A percentile compares a stretch with the other conserved stretches of the same genome.
Evolutionary conservation across 1,140 invertebrate genomes (phyloP).

Genomic region (Apis florea): DNA sequence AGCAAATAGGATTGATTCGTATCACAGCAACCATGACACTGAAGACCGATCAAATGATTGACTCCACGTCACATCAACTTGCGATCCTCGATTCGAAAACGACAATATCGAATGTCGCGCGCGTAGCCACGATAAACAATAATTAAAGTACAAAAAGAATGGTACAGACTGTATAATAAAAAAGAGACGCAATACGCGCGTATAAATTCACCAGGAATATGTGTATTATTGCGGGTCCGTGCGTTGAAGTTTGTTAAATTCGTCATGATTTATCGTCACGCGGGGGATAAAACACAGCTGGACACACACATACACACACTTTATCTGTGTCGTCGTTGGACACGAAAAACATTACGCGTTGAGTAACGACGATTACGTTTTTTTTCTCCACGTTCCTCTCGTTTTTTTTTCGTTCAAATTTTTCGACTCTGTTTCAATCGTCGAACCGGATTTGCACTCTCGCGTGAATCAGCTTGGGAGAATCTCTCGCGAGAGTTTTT

Average conservation of each 20-base stretch:
- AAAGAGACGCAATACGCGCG: constrained; percentile 27
- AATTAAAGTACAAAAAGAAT: constrained; percentile 45
- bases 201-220: constrained; percentile 58
- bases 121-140: constrained; percentile 56
- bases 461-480: constrained; percentile 46
- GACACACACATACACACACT: too few species aligned
- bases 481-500: constrained; percentile 50
- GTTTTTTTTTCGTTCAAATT: neutral
- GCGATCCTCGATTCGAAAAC: neutral
- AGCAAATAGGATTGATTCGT: too few species aligned
- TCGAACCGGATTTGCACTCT: constrained; percentile 19
- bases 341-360: constrained; percentile 36
- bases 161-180: constrained; percentile 21
- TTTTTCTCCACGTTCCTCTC: too few species aligned
- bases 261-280: constrained; percentile 54
- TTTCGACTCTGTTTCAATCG: neutral
- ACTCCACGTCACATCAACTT: neutral
- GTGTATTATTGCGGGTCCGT: constrained; percentile 53
- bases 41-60: constrained; percentile 31
- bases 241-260: constrained; percentile 60
- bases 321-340: constrained; percentile 40
- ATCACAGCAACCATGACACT: neutral
- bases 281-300: constrained; percentile 59
- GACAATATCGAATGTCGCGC: constrained; percentile 1
- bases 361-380: constrained; percentile 38